phyloP scores from a whole-genome alignment of 2,888 invertebrate species.

The Noctua pronuba region DNA sequence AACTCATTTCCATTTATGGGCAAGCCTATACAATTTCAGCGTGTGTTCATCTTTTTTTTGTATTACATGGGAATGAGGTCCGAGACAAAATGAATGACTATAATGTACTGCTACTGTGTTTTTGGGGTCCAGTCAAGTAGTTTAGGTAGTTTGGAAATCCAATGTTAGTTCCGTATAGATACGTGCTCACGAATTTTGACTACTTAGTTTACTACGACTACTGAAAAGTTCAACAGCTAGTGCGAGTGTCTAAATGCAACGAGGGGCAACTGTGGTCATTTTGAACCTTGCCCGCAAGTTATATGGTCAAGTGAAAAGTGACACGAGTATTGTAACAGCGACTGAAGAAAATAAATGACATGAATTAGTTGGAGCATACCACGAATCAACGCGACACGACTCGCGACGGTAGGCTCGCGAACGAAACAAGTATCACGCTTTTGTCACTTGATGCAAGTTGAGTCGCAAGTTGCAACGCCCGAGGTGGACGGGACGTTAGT shows the following conservation, averaged over 20 bases:
- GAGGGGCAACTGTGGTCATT: not conserved
- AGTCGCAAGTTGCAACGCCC: not conserved
- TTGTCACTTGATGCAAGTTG: not conserved
- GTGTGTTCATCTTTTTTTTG: constrained; percentile 59
- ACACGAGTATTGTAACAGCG: not conserved
- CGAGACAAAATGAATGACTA: constrained; percentile 60
- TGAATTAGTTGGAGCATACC: not conserved
- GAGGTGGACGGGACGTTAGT: not conserved
- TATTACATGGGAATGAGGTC: constrained; percentile 61
- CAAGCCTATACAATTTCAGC: constrained; percentile 48
- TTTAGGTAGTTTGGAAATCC: not conserved
- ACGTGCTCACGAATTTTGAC: not conserved
- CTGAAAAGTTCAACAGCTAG: not conserved
- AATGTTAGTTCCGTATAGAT: constrained; percentile 46
- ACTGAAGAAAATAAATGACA: not conserved
- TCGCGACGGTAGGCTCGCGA: not conserved
- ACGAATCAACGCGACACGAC: not conserved
- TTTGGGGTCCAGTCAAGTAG: constrained; percentile 34
- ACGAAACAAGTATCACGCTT: not conserved
- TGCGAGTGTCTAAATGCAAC: not conserved
- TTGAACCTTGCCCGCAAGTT: not conserved
- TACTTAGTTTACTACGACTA: not conserved
- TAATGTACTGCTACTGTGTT: constrained; percentile 60
- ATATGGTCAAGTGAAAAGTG: too few species aligned
- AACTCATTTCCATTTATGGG: constrained; percentile 58